A percentile compares a stretch with the other conserved stretches of the same genome.
These are phyloP conservation scores for Pangasianodon gigas DNA, from an alignment of 2,113 vertebrate species.

Conservation along the genomic window DNA sequence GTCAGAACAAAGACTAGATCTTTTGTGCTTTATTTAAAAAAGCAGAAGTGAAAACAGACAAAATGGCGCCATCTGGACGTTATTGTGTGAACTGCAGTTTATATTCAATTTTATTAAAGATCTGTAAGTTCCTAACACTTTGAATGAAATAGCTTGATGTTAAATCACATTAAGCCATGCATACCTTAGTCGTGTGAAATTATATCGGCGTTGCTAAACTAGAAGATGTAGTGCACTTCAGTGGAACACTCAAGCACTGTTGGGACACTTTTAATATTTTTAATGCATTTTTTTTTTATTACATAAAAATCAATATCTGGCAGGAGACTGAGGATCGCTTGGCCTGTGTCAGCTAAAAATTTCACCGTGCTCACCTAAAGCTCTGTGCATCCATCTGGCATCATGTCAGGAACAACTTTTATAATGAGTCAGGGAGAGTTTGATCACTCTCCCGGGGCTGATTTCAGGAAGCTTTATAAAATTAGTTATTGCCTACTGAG, in stretches of 20 bases:
- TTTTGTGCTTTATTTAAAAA: neutral
- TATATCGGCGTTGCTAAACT: neutral
- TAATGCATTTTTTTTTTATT: conserved; percentile 16
- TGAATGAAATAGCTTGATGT: neutral
- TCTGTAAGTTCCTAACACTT: neutral
- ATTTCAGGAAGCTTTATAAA: neutral
- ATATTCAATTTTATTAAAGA: neutral
- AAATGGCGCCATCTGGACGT: conserved; percentile 8
- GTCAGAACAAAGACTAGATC: neutral
- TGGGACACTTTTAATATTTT: conserved; percentile 14
- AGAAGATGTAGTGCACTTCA: neutral
- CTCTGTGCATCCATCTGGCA: neutral
- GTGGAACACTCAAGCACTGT: neutral
- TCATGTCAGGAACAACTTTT: neutral
- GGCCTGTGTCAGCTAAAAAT: conserved; percentile 1
- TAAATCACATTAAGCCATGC: neutral
- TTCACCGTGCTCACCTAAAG: neutral
- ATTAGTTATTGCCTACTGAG: neutral
- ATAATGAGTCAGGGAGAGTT: neutral
- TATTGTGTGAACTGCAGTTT: neutral
- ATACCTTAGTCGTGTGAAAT: neutral
- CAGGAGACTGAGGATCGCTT: neutral
- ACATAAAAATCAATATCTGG: conserved; percentile 28
- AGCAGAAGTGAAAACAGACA: neutral
- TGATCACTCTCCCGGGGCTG: neutral